Conservation (phyloP, 2,888 invertebrate genomes). For the Mimas tiliae region DNA sequence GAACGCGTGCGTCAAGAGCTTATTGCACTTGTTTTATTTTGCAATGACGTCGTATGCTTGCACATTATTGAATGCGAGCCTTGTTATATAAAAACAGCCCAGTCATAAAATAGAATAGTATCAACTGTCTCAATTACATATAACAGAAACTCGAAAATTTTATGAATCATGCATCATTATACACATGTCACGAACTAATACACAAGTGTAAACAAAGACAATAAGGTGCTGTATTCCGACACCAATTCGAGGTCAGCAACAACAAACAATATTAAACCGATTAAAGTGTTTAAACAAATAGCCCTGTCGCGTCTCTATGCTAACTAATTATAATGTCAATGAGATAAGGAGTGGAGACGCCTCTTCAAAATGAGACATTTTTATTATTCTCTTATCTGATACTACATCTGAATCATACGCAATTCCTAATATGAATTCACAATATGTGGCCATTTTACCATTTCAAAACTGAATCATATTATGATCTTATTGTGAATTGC, state of each 20-base stretch:
- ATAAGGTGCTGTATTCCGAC: constrained; percentile 19
- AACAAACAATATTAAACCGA: constrained; percentile 37
- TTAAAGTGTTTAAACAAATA: constrained; percentile 30
- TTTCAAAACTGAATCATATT: too few species aligned
- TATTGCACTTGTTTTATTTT: background rate
- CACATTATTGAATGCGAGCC: constrained; percentile 2
- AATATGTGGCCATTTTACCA: too few species aligned
- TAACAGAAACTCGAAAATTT: background rate
- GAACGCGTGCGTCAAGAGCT: background rate
- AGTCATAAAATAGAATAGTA: background rate
- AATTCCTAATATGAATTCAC: too few species aligned
- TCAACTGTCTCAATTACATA: background rate
- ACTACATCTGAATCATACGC: too few species aligned
- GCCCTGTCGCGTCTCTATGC: constrained; percentile 18
- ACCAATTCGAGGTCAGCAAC: constrained; percentile 37
- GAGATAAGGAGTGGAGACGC: constrained; percentile 11
- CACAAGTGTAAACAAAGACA: constrained; percentile 19
- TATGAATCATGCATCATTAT: constrained; percentile 16
- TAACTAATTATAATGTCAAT: constrained; percentile 9
- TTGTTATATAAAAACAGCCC: background rate
- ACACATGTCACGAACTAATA: constrained; percentile 10
- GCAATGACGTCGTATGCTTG: constrained; percentile 6
- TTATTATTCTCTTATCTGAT: constrained; percentile 1
- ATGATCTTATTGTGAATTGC: too few species aligned
- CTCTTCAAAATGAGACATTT: background rate